A percentile compares a stretch with the other conserved stretches of the same genome.
Evolutionary conservation across 2,113 vertebrate species (phyloP).

Genomic region (Thinocorus orbignyianus): DNA sequence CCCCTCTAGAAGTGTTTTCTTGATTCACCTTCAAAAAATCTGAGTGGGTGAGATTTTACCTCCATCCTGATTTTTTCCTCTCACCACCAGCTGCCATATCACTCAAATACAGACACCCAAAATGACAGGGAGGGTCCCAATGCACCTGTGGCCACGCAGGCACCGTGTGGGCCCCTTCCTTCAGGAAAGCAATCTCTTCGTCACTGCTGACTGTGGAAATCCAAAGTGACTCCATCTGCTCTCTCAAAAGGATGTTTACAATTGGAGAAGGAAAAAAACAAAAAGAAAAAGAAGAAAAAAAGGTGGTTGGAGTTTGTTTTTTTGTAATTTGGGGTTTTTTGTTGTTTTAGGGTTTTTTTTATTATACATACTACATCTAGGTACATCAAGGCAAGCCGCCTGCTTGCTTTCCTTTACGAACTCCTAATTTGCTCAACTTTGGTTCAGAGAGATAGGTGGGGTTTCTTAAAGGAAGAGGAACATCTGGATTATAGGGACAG

Average conservation of each 20-base stretch:
- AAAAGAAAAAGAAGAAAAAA: background rate
- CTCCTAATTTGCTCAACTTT: background rate
- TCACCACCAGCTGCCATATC: background rate
- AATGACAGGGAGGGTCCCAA: background rate
- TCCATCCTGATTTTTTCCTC: background rate
- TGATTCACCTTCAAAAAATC: background rate
- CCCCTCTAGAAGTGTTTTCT: background rate
- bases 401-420: background rate
- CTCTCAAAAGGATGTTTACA: background rate
- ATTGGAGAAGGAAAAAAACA: too few species aligned
- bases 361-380: background rate
- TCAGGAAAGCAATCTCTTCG: background rate
- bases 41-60: background rate
- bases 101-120: background rate
- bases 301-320: background rate
- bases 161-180: background rate
- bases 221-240: background rate
- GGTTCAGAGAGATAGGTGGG: background rate
- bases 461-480: background rate
- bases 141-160: fast-evolving
- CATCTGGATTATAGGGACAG: background rate
- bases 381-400: background rate
- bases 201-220: background rate
- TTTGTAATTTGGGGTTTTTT: background rate
- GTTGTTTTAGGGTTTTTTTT: background rate